phyloP scores from a whole-genome alignment of 2,888 invertebrate genomes.

The Cybosia mesomella region DNA sequence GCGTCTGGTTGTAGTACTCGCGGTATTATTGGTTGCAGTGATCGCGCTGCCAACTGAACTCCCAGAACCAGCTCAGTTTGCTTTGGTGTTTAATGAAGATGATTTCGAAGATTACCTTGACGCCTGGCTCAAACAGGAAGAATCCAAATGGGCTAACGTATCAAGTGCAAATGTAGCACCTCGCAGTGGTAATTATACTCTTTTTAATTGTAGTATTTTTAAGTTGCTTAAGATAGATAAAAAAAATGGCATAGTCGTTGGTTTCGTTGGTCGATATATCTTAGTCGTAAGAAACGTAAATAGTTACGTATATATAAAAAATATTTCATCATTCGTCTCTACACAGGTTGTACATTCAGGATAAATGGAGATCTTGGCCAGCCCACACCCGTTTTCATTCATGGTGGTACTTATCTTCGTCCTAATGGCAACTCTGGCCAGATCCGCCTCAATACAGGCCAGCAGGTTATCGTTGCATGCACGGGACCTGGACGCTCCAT shows the following conservation, averaged over 20 bases:
- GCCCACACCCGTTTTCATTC: conserved; percentile 88
- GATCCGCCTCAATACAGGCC: conserved; percentile 66
- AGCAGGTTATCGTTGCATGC: conserved; percentile 71
- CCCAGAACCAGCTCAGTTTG: conserved; percentile 73
- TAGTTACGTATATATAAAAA: no score
- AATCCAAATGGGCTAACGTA: conserved; percentile 60
- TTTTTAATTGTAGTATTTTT: not conserved
- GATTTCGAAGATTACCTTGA: conserved; percentile 83
- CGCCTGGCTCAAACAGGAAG: conserved; percentile 70
- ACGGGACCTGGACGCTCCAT: conserved; percentile 70
- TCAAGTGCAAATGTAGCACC: conserved; percentile 42
- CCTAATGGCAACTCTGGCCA: conserved; percentile 72
- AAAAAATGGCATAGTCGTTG: no score
- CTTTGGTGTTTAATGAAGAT: conserved; percentile 74
- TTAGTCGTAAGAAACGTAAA: no score
- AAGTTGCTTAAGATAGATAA: no score
- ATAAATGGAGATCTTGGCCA: conserved; percentile 83
- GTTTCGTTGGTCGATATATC: no score
- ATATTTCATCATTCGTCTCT: not conserved
- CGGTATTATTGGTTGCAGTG: conserved; percentile 51
- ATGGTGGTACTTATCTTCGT: conserved; percentile 66
- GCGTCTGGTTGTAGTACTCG: conserved; percentile 52
- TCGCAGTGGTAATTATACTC: conserved; percentile 61
- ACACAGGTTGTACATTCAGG: conserved; percentile 78
- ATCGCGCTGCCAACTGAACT: conserved; percentile 58